Conservation (phyloP, 2,888 invertebrate genomes). For the Pseudoips prasinana region DNA sequence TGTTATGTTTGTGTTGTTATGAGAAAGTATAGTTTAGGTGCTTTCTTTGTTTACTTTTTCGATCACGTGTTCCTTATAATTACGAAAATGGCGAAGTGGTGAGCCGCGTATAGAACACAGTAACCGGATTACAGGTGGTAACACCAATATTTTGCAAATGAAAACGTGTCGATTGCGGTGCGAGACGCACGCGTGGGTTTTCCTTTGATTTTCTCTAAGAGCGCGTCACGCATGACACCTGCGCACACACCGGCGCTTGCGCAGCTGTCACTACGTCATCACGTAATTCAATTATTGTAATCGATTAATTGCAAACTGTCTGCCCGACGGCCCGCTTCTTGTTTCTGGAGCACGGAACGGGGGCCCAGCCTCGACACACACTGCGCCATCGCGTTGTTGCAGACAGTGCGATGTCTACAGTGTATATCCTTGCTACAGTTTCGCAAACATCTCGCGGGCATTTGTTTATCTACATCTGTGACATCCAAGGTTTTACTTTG, state of each 20-base stretch:
- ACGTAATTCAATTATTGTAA: slow-evolving; percentile 67
- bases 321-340: slow-evolving; percentile 47
- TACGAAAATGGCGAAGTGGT: too few species aligned
- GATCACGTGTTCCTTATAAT: slow-evolving; percentile 22
- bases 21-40: too few species aligned
- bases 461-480: slow-evolving; percentile 40
- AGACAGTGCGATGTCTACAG: slow-evolving; percentile 7
- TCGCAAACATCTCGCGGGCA: slow-evolving; percentile 33
- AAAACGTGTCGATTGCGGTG: slow-evolving; percentile 46
- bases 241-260: slow-evolving; percentile 63
- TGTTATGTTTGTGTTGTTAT: too few species aligned
- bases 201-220: slow-evolving; percentile 71
- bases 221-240: slow-evolving; percentile 58
- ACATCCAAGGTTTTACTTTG: slow-evolving; percentile 36
- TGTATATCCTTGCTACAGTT: slow-evolving; percentile 40
- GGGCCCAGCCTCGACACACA: slow-evolving; percentile 33
- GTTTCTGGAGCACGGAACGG: slow-evolving; percentile 50
- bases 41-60: not conserved
- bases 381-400: slow-evolving; percentile 10
- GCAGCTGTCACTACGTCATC: slow-evolving; percentile 73
- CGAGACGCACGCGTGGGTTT: slow-evolving; percentile 57
- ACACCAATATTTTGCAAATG: slow-evolving; percentile 61
- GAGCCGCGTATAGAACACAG: slow-evolving; percentile 25
- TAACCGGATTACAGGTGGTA: slow-evolving; percentile 52
- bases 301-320: slow-evolving; percentile 70